A percentile compares a stretch with the other conserved stretches of the same genome.
phyloP scores from a whole-genome alignment of 2,888 invertebrate species.

The Cosmorhoe ocellata region DNA sequence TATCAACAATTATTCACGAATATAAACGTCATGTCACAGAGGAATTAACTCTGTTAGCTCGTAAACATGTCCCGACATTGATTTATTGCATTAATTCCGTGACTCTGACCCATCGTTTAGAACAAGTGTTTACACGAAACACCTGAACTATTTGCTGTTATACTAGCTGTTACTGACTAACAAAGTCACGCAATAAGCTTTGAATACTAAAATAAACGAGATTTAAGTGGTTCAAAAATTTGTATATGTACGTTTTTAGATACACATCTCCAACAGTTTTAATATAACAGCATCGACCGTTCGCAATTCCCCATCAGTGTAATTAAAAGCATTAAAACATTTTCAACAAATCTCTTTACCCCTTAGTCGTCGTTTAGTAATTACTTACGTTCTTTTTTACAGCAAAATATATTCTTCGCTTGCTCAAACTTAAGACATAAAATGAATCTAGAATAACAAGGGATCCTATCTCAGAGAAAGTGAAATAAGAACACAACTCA shows the following conservation, averaged over 20 bases:
- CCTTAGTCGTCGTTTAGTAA: neutral
- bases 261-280: neutral
- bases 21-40: constrained; percentile 78
- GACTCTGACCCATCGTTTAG: constrained; percentile 57
- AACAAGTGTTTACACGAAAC: constrained; percentile 58
- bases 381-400: neutral
- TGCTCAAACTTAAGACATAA: constrained; percentile 16
- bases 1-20: constrained; percentile 79
- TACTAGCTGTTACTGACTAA: constrained; percentile 22
- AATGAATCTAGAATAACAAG: constrained; percentile 17
- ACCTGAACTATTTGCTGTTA: constrained; percentile 32
- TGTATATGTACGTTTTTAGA: neutral
- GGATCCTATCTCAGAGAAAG: constrained; percentile 14
- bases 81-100: constrained; percentile 77
- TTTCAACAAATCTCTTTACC: too few relatives aligned
- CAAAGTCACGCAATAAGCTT: too few relatives aligned
- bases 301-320: neutral
- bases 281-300: neutral
- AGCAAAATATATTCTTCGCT: constrained; percentile 2
- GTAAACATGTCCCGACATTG: constrained; percentile 79
- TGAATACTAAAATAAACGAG: too few relatives aligned
- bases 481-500: constrained; percentile 24
- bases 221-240: neutral
- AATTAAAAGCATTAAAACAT: constrained; percentile 2
- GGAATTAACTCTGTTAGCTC: constrained; percentile 81